These are phyloP conservation scores for Blomia tropicalis DNA, from an alignment of 2,888 invertebrate species.

Conservation along the genomic window DNA sequence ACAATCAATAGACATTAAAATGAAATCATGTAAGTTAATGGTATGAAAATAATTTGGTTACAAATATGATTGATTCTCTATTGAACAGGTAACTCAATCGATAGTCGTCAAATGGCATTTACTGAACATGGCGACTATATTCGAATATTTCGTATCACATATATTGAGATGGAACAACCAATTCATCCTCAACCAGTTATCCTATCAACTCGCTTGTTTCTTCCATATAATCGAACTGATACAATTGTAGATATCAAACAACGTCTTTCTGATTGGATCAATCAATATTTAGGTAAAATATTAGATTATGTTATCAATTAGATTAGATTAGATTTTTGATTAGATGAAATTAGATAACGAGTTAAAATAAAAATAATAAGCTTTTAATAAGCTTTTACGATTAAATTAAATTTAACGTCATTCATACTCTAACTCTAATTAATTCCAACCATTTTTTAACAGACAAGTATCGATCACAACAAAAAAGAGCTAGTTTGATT, in stretches of 20 bases:
- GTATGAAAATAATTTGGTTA: no score
- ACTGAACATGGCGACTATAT: conserved; percentile 25
- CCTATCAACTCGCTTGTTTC: conserved; percentile 20
- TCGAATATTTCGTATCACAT: conserved; percentile 24
- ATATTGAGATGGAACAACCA: background rate
- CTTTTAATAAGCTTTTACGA: no score
- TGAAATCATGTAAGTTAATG: conserved; percentile 25
- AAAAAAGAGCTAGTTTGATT: no score
- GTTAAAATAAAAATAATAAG: background rate
- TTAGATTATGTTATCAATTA: no score
- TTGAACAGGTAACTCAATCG: conserved; percentile 10
- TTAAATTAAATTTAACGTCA: no score
- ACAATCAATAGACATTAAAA: conserved; percentile 25
- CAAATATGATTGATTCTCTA: no score
- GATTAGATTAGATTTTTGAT: background rate
- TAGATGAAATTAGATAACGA: no score
- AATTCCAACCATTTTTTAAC: no score
- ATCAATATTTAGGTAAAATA: conserved; percentile 16
- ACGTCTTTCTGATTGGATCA: conserved; percentile 23
- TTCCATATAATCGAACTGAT: conserved; percentile 21
- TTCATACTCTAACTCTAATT: no score
- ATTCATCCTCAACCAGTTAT: background rate
- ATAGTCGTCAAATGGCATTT: conserved; percentile 20
- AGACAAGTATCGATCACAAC: conserved; percentile 7
- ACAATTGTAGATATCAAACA: conserved; percentile 22